These are phyloP conservation scores for Bombus confusus DNA, from an alignment of 1,140 invertebrate species.

Conservation along the genomic window DNA sequence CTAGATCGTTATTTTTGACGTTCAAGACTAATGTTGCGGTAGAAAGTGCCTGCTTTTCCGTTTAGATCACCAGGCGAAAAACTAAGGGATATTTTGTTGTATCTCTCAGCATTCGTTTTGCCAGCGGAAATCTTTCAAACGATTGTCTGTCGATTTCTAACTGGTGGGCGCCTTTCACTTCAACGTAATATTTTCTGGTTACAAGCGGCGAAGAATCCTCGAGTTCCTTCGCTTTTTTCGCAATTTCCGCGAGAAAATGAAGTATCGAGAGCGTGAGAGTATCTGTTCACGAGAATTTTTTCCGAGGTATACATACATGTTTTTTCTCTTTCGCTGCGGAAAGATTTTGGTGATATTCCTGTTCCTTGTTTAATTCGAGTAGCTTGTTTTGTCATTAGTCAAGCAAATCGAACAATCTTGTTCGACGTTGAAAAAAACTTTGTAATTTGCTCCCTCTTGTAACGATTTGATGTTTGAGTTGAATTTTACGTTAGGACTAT, in stretches of 20 bases:
- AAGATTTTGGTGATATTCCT: background rate
- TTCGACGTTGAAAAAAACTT: background rate
- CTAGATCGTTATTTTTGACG: too few relatives aligned
- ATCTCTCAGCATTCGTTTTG: background rate
- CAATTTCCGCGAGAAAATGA: constrained; percentile 34
- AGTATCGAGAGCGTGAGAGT: background rate
- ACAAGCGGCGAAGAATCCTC: background rate
- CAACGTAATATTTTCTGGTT: background rate
- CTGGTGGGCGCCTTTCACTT: constrained; percentile 3
- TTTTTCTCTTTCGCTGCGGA: background rate
- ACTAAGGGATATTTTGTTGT: background rate
- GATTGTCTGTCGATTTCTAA: background rate
- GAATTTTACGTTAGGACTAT: background rate
- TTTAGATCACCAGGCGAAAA: too few relatives aligned
- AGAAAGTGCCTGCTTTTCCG: background rate
- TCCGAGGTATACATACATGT: too few relatives aligned
- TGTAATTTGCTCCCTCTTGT: too few relatives aligned
- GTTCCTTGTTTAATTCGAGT: background rate
- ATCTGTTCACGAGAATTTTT: background rate
- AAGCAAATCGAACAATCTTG: background rate
- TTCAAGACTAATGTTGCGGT: background rate
- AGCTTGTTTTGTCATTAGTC: background rate
- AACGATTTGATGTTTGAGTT: background rate
- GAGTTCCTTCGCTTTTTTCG: constrained; percentile 2
- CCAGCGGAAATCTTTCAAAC: background rate